phyloP scores from a whole-genome alignment of 2,113 vertebrate genomes.

The Lagopus leucura region DNA sequence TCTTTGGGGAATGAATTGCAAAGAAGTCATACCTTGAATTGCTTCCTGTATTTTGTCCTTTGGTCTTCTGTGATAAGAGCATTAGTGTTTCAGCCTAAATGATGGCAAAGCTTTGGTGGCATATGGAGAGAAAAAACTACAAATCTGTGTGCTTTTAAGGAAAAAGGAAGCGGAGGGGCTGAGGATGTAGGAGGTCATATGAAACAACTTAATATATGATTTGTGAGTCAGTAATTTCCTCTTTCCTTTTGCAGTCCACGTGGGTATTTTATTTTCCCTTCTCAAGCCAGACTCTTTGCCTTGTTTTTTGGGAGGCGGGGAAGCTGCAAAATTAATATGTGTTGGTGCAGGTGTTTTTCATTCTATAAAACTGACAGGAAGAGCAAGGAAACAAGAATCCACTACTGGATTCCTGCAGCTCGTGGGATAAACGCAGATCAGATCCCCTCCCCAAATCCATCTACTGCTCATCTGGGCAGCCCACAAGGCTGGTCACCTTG shows the following conservation, averaged over 20 bases:
- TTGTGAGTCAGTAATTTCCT: conserved; percentile 18
- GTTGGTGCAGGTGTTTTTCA: neutral
- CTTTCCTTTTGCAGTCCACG: conserved; percentile 5
- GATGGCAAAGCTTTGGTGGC: neutral
- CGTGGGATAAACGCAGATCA: neutral
- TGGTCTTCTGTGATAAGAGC: neutral
- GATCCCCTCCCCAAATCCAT: fast-evolving
- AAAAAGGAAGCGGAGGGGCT: neutral
- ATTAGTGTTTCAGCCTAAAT: neutral
- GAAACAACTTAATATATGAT: neutral
- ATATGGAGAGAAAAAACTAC: neutral
- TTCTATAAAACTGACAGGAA: neutral
- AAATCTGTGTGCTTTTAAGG: neutral
- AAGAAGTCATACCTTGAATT: neutral
- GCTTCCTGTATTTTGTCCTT: neutral
- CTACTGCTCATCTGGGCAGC: neutral
- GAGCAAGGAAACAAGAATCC: neutral
- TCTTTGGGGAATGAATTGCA: neutral
- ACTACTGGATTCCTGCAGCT: neutral
- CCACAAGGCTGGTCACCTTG: neutral
- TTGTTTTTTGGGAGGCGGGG: neutral
- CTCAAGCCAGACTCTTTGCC: neutral
- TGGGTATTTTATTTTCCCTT: neutral
- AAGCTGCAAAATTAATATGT: neutral
- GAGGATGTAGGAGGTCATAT: neutral